phyloP scores from a whole-genome alignment of 1,140 invertebrate genomes.

The Elysia chlorotica region DNA sequence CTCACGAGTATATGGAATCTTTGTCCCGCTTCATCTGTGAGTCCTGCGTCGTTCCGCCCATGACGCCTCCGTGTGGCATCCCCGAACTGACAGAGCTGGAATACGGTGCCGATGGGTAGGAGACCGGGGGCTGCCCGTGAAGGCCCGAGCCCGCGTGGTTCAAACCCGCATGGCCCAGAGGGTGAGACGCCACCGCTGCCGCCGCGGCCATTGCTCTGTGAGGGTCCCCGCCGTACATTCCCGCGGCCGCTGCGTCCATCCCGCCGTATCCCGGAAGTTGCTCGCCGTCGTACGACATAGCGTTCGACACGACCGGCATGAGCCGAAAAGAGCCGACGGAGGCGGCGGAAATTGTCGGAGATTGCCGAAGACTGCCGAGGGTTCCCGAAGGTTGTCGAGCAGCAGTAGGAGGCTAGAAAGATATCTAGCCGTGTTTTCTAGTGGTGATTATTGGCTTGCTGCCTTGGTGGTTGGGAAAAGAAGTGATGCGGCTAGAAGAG shows the following conservation, averaged over 20 bases:
- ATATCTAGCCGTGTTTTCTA: too few species aligned
- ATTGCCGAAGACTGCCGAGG: too few species aligned
- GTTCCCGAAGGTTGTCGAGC: too few species aligned
- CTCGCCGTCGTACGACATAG: conserved; percentile 56
- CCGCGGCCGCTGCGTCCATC: conserved; percentile 46
- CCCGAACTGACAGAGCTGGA: conserved; percentile 52
- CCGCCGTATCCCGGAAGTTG: conserved; percentile 48
- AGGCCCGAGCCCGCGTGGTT: conserved; percentile 38
- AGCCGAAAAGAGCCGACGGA: neutral
- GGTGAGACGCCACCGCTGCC: too few species aligned
- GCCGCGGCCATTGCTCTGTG: conserved; percentile 39
- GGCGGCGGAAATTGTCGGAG: too few species aligned
- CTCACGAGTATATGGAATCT: neutral
- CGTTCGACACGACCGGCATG: conserved; percentile 16
- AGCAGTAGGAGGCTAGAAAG: too few species aligned
- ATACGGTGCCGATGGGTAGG: conserved; percentile 37
- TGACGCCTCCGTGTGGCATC: too few species aligned
- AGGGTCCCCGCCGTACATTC: conserved; percentile 45
- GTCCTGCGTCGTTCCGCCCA: conserved; percentile 51
- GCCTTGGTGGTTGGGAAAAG: too few species aligned
- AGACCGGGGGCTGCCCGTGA: conserved; percentile 52
- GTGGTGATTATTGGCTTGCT: too few species aligned
- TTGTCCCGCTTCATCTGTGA: conserved; percentile 67
- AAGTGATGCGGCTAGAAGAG: too few species aligned
- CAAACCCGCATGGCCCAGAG: conserved; percentile 36